Evolutionary conservation across 30 jellyfish, hydroid and myxozoan genomes (phyloP), one percentile per base, ranked within the genome.

Genomic region (Phacellophora camtschatica): DNA sequence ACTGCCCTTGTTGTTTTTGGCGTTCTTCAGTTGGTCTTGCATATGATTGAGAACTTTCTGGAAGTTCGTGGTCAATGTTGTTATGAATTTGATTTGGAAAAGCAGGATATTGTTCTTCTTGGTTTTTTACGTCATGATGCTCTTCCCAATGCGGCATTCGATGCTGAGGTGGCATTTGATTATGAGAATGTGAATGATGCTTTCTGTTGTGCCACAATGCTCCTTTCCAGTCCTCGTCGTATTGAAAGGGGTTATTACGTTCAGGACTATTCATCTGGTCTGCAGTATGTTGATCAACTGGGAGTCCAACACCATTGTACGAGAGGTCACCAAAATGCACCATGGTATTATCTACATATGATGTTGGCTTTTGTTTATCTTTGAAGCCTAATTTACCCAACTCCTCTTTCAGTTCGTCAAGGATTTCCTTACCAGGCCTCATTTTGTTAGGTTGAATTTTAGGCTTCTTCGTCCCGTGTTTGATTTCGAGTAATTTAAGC

Each of bases 221-320:
- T 73, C 86, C 86, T 37, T 73, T 73, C 86, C 86, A 73, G 65
- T 73, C 86, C 39, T 73, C 86, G 15, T 73, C 88, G 16, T 76
- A 76, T 58, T 76, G 88, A 36, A 76, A 63, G 11, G 88, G 80
- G 34, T 59, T 58, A 42, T 18, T 37, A 20, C 59, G 80, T 19
- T 46, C 33, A 13, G 63, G 25, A 24, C 34, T 20, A 31, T 54
- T 37, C 4, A 73, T 11, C 6, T 43, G 74, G n/a, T 73, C 63
- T 23, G 65, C 86, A 5, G 86, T 53, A 6, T 73, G 37, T 3
- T 55, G 57, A 18, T 73, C 75, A 46, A 73, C 55, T 2, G 86
- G 86, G 25, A 73, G 86, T 4, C 86, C 86, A 5, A 73, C 72
- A 8, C 86, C 86, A n/a, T 66, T 62, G 16, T 35, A 71, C 50